These are phyloP conservation scores for Acanthosoma haemorrhoidale DNA, from an alignment of 2,888 invertebrate genomes.

Conservation along the genomic window DNA sequence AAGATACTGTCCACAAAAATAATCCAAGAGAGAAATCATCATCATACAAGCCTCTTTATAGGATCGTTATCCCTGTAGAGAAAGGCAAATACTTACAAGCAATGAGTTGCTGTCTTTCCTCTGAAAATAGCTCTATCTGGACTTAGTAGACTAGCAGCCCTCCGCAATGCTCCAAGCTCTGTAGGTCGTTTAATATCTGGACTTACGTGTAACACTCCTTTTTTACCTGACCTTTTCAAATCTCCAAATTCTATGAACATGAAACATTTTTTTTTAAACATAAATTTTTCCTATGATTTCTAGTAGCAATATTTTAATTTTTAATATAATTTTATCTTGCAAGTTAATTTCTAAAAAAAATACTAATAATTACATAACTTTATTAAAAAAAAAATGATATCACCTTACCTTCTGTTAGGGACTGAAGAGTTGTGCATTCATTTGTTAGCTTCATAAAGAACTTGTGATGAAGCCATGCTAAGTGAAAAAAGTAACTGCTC, in stretches of 20 bases:
- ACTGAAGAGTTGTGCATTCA: slow-evolving; percentile 62
- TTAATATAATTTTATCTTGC: too few relatives aligned
- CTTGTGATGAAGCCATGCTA: slow-evolving; percentile 72
- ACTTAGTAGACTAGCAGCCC: slow-evolving; percentile 37
- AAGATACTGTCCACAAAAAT: too few relatives aligned
- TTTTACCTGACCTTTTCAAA: slow-evolving; percentile 35
- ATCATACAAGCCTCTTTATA: too few relatives aligned
- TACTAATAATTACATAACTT: too few relatives aligned
- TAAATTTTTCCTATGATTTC: too few relatives aligned
- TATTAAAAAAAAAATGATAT: too few relatives aligned
- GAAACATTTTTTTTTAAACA: too few relatives aligned
- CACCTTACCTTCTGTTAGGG: slow-evolving; percentile 51
- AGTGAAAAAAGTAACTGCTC: slow-evolving; percentile 69
- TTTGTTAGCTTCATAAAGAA: slow-evolving; percentile 67
- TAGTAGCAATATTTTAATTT: too few relatives aligned
- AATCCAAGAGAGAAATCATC: too few relatives aligned
- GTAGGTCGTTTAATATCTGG: slow-evolving; percentile 30
- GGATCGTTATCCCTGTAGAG: too few relatives aligned
- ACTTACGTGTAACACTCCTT: slow-evolving; percentile 39
- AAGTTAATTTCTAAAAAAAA: too few relatives aligned
- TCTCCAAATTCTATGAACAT: slow-evolving; percentile 48
- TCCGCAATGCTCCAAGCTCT: slow-evolving; percentile 35
- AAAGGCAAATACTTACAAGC: slow-evolving; percentile 32
- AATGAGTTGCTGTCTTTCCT: slow-evolving; percentile 40
- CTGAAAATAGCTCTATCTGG: slow-evolving; percentile 40